Conservation (phyloP, 2,888 invertebrate species). For the Conus canariensis region DNA sequence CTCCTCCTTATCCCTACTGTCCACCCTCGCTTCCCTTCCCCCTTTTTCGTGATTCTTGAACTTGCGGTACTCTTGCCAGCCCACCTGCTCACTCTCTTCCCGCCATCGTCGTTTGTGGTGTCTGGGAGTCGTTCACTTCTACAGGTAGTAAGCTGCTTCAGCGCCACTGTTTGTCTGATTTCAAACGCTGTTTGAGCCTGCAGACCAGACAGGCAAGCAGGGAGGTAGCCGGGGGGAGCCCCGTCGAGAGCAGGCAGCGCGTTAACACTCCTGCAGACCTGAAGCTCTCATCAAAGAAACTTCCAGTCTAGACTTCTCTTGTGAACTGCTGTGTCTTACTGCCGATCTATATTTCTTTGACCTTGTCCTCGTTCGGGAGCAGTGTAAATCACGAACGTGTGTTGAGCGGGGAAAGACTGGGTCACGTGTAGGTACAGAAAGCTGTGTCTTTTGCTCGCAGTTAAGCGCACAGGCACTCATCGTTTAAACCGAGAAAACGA, state of each 20-base stretch:
- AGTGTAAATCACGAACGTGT: not conserved
- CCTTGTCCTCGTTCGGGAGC: not conserved
- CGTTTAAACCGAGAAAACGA: too few species aligned
- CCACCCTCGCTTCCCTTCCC: not conserved
- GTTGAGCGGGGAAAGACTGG: too few species aligned
- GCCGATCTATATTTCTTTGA: not conserved
- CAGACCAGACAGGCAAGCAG: not conserved
- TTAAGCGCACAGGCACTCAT: too few species aligned
- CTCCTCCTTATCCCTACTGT: not conserved
- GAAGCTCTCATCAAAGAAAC: constrained; percentile 1
- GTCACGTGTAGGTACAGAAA: too few species aligned
- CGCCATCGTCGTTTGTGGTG: not conserved
- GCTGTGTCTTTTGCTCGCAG: too few species aligned
- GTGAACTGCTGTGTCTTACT: not conserved
- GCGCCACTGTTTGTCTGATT: not conserved
- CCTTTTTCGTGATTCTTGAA: not conserved
- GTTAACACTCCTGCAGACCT: constrained; percentile 7
- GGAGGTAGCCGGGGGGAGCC: not conserved
- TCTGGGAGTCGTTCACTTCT: not conserved
- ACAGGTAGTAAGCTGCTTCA: not conserved
- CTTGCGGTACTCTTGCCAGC: not conserved
- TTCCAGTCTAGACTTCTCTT: not conserved
- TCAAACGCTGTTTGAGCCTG: not conserved
- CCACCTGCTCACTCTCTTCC: not conserved
- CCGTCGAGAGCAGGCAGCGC: not conserved